Base-by-base conservation (phyloP, 2,888 invertebrate genomes). In the Deladenus siricidicola region DNA sequence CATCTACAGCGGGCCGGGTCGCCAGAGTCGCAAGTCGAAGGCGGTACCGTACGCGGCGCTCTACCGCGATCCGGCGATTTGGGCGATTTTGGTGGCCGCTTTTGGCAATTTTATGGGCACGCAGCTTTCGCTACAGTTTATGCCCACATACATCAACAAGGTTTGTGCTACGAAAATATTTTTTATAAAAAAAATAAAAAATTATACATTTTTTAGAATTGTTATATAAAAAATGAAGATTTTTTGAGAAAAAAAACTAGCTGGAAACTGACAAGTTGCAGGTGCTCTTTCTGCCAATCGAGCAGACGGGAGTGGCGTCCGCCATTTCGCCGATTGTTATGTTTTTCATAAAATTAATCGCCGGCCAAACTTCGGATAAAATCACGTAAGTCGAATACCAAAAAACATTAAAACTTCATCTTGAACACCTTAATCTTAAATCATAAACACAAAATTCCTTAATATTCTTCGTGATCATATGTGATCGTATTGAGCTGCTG, bases 21-120 rank as follows among this genome's bases (percentile, higher is more conserved):
- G 57, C 23, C 60, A 62, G 52, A 61, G 58, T 39, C 69, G 64
- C 50, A 66, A 67, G 51, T 62, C 63, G 26, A 56, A 57, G 30
- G 56, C 66, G 53, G 72, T 73, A 8, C 77, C 77, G 3, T 75
- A 75, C 54, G 56, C 67, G 26, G 69, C 69, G 21, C 71, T 77
- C 42, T 48, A 72, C 34, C 61, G 68, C 8, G 75, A 76, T 26
- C 72, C 70, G 6, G 70, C 73, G 3, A 70, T 77, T 50, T 77
- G 77, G 77, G 77, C 70, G 1, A 70, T 77, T 28, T 70, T 76
- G 63, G 68, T 76, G 17, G 74, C 76, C 4, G 75, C 75, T 2
- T 66, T 75, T n/a, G 77, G 76, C 2, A 75, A 77, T 61, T 68
- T 77, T 21, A 68, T 77, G 26, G 77, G 76, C 14, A 73, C 75